Percentiles rank a stretch among this genome's conserved stretches.
These are phyloP conservation scores for Drosophila lacicola DNA, from an alignment of 2,888 invertebrate species.

Conservation along the genomic window DNA sequence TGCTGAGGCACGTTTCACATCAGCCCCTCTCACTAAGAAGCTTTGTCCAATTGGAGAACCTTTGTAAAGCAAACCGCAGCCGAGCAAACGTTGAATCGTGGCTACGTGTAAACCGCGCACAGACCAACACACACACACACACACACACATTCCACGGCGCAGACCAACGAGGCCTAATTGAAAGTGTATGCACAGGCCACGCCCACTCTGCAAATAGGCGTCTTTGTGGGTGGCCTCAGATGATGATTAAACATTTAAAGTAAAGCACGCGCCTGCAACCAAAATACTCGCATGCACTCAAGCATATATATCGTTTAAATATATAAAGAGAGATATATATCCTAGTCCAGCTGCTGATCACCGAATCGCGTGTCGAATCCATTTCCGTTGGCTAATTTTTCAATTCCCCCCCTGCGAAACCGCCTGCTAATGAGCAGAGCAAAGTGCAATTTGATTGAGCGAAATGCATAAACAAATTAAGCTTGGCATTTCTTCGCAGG, in stretches of 20 bases:
- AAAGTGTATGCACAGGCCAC: slow-evolving; percentile 48
- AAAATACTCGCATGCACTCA: slow-evolving; percentile 14
- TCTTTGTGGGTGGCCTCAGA: slow-evolving; percentile 22
- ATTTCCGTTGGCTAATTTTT: slow-evolving; percentile 61
- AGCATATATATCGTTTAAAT: not conserved
- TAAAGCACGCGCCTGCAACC: slow-evolving; percentile 46
- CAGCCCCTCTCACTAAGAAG: not conserved
- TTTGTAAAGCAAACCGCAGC: slow-evolving; percentile 42
- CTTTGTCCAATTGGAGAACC: slow-evolving; percentile 10
- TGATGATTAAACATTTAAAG: slow-evolving; percentile 64
- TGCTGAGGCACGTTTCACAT: slow-evolving; percentile 15
- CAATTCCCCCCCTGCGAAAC: slow-evolving; percentile 24
- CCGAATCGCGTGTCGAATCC: slow-evolving; percentile 64
- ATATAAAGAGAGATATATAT: slow-evolving; percentile 1
- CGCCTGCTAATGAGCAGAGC: slow-evolving; percentile 36
- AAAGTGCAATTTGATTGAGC: slow-evolving; percentile 76
- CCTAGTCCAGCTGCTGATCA: slow-evolving; percentile 53
- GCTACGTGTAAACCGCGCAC: slow-evolving; percentile 20
- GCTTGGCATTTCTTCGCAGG: slow-evolving; percentile 42
- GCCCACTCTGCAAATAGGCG: slow-evolving; percentile 64
- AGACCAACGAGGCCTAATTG: slow-evolving; percentile 72
- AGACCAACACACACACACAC: not conserved
- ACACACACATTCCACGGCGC: slow-evolving; percentile 21
- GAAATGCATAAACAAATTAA: slow-evolving; percentile 70
- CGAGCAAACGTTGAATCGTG: slow-evolving; percentile 34